phyloP scores from a whole-genome alignment of 2,888 invertebrate species.

The Heteromurus nitidus region DNA sequence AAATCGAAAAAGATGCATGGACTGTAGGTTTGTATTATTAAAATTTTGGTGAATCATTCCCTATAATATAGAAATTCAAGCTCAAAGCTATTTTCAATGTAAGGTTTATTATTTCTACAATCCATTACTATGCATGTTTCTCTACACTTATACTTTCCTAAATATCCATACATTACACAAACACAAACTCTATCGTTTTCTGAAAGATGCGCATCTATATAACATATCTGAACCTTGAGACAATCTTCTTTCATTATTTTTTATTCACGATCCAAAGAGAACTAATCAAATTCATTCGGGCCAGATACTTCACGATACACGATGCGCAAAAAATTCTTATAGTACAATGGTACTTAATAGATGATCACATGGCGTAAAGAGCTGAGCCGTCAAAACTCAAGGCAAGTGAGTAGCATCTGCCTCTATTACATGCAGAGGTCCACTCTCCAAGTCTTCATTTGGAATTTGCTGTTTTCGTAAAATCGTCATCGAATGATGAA shows the following conservation, averaged over 20 bases:
- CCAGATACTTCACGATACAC: slow-evolving; percentile 41
- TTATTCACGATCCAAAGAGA: slow-evolving; percentile 48
- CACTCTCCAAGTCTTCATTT: no score
- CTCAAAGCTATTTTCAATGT: no score
- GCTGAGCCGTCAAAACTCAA: slow-evolving; percentile 52
- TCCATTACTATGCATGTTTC: no score
- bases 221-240: slow-evolving; percentile 43
- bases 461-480: no score
- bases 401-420: slow-evolving; percentile 55
- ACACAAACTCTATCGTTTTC: no score
- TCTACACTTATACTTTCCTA: no score
- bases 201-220: neutral
- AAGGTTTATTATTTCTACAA: no score
- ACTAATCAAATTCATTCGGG: slow-evolving; percentile 57
- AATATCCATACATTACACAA: no score
- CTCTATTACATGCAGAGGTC: no score
- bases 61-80: no score
- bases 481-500: no score
- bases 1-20: slow-evolving; percentile 24
- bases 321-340: slow-evolving; percentile 21
- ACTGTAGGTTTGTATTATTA: neutral
- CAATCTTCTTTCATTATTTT: slow-evolving; percentile 50
- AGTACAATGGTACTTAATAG: slow-evolving; percentile 19
- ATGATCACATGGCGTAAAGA: slow-evolving; percentile 30
- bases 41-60: slow-evolving; percentile 25